Evolutionary conservation across 2,888 invertebrate species (phyloP).

Genomic region (Nebria brevicollis): DNA sequence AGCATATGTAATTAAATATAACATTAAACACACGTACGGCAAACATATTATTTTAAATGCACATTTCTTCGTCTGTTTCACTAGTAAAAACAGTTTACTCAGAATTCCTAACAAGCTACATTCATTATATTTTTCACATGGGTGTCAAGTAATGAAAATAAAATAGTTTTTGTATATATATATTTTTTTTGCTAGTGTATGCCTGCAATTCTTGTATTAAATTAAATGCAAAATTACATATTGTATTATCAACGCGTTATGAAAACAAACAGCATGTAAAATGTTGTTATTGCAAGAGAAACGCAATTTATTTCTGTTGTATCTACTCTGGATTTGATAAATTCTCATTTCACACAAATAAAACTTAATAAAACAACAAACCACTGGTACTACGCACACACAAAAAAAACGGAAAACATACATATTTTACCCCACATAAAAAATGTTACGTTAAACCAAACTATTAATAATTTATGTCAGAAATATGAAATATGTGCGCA

Average conservation of each 20-base stretch:
- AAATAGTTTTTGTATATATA: neutral
- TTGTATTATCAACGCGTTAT: constrained; percentile 8
- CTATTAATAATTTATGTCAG: no score
- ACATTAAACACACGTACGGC: constrained; percentile 36
- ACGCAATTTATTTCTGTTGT: constrained; percentile 24
- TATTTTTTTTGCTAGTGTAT: neutral
- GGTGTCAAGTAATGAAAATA: neutral
- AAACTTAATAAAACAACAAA: neutral
- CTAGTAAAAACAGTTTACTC: constrained; percentile 5
- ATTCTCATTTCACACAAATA: constrained; percentile 26
- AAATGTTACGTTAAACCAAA: no score
- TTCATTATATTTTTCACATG: neutral
- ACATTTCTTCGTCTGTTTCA: constrained; percentile 6
- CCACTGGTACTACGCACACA: neutral
- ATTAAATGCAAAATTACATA: constrained; percentile 24
- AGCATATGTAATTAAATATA: constrained; percentile 35
- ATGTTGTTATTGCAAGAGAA: constrained; percentile 26
- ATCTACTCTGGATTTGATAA: constrained; percentile 20
- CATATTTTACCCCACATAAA: no score
- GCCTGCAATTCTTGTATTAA: neutral
- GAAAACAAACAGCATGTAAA: constrained; percentile 30
- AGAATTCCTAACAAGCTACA: neutral
- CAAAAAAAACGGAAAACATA: no score
- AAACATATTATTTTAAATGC: constrained; percentile 25
- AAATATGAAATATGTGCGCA: no score